A percentile compares a stretch with the other conserved stretches of the same genome.
phyloP scores from a whole-genome alignment of 2,888 invertebrate genomes.

The Venustoraphidia nigricollis region DNA sequence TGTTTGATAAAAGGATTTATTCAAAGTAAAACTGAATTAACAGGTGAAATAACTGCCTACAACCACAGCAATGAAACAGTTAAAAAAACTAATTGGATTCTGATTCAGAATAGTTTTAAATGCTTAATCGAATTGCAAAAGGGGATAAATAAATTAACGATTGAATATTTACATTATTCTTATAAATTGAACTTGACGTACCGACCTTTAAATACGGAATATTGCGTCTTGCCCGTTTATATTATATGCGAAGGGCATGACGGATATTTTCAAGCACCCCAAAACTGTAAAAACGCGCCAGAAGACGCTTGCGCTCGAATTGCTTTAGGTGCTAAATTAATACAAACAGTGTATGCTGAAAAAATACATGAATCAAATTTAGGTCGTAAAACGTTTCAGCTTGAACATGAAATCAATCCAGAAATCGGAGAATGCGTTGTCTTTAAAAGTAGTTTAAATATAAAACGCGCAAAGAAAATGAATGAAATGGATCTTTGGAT shows the following conservation, averaged over 20 bases:
- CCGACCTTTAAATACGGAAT: constrained; percentile 38
- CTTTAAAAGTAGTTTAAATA: constrained; percentile 55
- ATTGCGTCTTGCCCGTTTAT: constrained; percentile 63
- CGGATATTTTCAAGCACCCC: constrained; percentile 53
- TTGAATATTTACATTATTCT: constrained; percentile 37
- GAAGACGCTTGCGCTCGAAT: constrained; percentile 64
- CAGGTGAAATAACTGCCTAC: no score
- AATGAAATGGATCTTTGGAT: constrained; percentile 72
- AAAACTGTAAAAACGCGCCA: constrained; percentile 33
- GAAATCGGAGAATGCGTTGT: constrained; percentile 47
- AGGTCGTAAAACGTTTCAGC: constrained; percentile 64
- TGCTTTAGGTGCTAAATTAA: constrained; percentile 56
- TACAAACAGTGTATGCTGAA: constrained; percentile 78
- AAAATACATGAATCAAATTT: constrained; percentile 68
- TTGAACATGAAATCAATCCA: constrained; percentile 47
- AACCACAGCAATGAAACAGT: constrained; percentile 19
- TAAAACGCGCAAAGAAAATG: constrained; percentile 54
- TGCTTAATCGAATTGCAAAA: constrained; percentile 43
- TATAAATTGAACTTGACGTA: constrained; percentile 37
- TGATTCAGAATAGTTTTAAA: constrained; percentile 53
- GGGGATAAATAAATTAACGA: constrained; percentile 45
- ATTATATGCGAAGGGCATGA: constrained; percentile 68
- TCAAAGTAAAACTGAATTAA: no score
- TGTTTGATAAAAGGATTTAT: neutral
- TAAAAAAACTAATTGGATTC: constrained; percentile 38